Evolutionary conservation across 2,888 invertebrate species (phyloP), one percentile per base, ranked within the genome.

Genomic region (Conchocele bisecta): DNA sequence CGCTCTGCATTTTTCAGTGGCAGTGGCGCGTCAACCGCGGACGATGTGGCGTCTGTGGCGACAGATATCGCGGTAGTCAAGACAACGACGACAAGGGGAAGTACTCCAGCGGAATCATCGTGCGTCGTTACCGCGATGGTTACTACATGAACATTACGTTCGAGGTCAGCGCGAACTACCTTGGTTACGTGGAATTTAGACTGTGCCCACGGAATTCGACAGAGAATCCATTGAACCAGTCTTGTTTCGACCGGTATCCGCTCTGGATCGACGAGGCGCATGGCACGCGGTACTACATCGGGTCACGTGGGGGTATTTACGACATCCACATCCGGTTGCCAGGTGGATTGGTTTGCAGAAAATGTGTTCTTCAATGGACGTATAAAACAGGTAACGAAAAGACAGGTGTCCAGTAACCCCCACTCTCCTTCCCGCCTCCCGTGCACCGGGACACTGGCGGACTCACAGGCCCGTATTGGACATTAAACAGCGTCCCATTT

Each of bases 31-130:
- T 81, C 24, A 84, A 88, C 68, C 81, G 81, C 35, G 98, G 98
- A 0, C 94, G 94, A 82, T 98, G 98, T 88, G 98, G 97, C 0
- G 93, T 96, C 37, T 98, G 98, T 88, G 98, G 98, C 0, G 97
- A 98, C 91, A 94, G 96, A 2, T 95, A 94, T 88, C 82, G 86
- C 39, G 83, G 83, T 1, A 83, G 85, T 7, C 81, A 88, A 24
- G 77, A 83, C 6, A 88, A 90, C 71, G 89, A 90, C 61, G 86
- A 84, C 24, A 84, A 88, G 4, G 90, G 90, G 1, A 82, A 80
- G 29, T 90, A 85, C 67, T 89, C 87, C 6, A 86, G 84, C 33
- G 89, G 89, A 4, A 85, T 88, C 26, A 86, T 90, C 20, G 84
- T 86, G 2, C 73, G 88, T 6, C 77, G 82, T 6, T 91, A 88